Base-by-base conservation (phyloP, 1,140 invertebrate genomes). In the Palaemon carinicauda region DNA sequence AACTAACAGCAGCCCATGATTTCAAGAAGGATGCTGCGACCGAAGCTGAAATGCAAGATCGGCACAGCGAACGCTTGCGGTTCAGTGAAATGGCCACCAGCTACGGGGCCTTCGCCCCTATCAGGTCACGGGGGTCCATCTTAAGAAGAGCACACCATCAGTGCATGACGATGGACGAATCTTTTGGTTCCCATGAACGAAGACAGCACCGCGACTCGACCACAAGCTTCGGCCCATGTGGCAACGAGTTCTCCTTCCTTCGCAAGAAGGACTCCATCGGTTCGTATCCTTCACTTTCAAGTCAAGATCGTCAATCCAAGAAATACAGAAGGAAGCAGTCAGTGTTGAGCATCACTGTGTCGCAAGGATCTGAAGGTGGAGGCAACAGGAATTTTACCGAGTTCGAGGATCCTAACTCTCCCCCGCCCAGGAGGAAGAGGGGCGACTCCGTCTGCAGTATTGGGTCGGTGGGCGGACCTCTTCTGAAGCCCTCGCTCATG, bases 401-500 rank as follows among this genome's bases (percentile, higher is more conserved):
- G 27, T 86, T 86, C 52, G 84, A 86, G 31, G 77, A 80, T 3
- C 31, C 78, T 4, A 51, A 33, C 1, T 19, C 33, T 3, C 31
- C 75, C 0, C 41, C 78, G 19, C 31, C 75, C 0, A 50, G 60
- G 12, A n/a, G 31, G 29, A 69, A 24, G n/a, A 86, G 73, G 21
- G 77, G 84, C 1, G 77, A 80, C 51, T 86, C 84, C 19, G 24
- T 80, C 9, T 24, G 15, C 9, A 86, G 83, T 19, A 27, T 27
- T 0, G 53, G 69, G 21, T 86, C 84, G 5, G 24, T 86, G 3
- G 29, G 24, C 14, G 77, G 75, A 1, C 51, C 75, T 3, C 65
- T 86, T 10, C 29, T 86, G 77, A 86, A 80, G 78, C 84, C 84
- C 3, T 86, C 84, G 24, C 80, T 86, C 77, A 86, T 86, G 84